Percentiles rank a stretch among this genome's conserved stretches.
Conservation (phyloP, 2,888 invertebrate genomes). For the Tetropium fuscum region DNA sequence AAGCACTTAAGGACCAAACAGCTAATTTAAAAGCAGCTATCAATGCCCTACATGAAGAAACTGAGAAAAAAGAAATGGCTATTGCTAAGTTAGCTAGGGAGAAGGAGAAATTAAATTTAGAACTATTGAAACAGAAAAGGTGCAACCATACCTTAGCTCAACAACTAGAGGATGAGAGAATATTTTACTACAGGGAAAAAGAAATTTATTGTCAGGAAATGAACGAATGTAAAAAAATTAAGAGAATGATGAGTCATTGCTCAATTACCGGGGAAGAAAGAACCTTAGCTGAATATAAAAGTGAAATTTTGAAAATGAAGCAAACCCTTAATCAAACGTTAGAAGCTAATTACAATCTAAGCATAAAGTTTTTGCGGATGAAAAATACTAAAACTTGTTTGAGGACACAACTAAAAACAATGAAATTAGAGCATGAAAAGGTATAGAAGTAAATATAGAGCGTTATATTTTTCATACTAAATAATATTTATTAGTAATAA, state of each 20-base stretch:
- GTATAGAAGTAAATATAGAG: slow-evolving; percentile 38
- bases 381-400: slow-evolving; percentile 62
- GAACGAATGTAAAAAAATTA: slow-evolving; percentile 62
- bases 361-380: slow-evolving; percentile 64
- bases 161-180: slow-evolving; percentile 70
- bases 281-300: slow-evolving; percentile 55
- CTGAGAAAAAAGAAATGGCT: slow-evolving; percentile 66
- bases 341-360: slow-evolving; percentile 65
- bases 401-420: slow-evolving; percentile 56
- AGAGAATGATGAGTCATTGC: slow-evolving; percentile 50
- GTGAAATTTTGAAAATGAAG: slow-evolving; percentile 61
- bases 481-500: background rate
- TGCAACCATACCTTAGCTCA: slow-evolving; percentile 67
- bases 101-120: slow-evolving; percentile 68
- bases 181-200: slow-evolving; percentile 70
- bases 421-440: slow-evolving; percentile 57
- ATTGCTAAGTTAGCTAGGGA: slow-evolving; percentile 67
- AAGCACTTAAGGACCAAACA: slow-evolving; percentile 62
- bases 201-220: slow-evolving; percentile 68
- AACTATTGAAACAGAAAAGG: slow-evolving; percentile 67
- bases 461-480: background rate
- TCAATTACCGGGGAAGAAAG: slow-evolving; percentile 40
- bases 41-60: slow-evolving; percentile 64
- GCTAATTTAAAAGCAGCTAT: slow-evolving; percentile 65
- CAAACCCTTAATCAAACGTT: slow-evolving; percentile 60